These are phyloP conservation scores for Crotalus helleri DNA, from an alignment of 2,113 vertebrate genomes.

Conservation along the genomic window DNA sequence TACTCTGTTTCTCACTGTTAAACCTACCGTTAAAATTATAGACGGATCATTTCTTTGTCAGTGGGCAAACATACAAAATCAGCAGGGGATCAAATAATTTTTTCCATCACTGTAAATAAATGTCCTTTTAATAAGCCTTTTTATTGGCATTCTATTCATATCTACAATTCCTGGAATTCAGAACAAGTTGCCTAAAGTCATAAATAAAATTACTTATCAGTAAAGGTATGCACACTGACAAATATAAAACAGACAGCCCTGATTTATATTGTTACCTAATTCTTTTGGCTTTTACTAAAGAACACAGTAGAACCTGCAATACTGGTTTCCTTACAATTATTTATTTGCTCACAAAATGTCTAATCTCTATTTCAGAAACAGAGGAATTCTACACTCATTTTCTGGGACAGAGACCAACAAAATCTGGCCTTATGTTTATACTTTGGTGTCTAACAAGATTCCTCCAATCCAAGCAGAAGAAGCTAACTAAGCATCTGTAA, in stretches of 20 bases:
- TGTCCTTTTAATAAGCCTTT: background rate
- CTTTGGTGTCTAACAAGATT: slow-evolving; percentile 84
- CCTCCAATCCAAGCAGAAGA: slow-evolving; percentile 63
- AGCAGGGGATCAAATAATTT: no score
- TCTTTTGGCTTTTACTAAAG: background rate
- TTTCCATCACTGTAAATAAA: background rate
- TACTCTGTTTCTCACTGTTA: no score
- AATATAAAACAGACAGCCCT: background rate
- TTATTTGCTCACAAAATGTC: slow-evolving; percentile 17
- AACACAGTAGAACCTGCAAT: background rate
- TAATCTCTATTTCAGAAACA: slow-evolving; percentile 73
- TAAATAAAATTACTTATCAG: background rate
- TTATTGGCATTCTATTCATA: background rate
- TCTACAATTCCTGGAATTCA: background rate
- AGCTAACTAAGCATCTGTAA: slow-evolving; percentile 55
- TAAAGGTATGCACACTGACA: background rate
- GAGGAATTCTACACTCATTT: slow-evolving; percentile 89
- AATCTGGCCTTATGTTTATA: slow-evolving; percentile 95
- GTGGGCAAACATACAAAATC: no score
- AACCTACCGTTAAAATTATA: no score
- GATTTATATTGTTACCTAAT: background rate
- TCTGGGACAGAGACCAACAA: slow-evolving; percentile 95
- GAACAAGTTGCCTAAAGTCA: background rate
- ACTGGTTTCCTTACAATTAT: background rate
- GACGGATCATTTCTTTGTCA: no score